Evolutionary conservation across 2,113 vertebrate species (phyloP), one percentile per base, ranked within the genome.

Genomic region (Gymnorhina tibicen): DNA sequence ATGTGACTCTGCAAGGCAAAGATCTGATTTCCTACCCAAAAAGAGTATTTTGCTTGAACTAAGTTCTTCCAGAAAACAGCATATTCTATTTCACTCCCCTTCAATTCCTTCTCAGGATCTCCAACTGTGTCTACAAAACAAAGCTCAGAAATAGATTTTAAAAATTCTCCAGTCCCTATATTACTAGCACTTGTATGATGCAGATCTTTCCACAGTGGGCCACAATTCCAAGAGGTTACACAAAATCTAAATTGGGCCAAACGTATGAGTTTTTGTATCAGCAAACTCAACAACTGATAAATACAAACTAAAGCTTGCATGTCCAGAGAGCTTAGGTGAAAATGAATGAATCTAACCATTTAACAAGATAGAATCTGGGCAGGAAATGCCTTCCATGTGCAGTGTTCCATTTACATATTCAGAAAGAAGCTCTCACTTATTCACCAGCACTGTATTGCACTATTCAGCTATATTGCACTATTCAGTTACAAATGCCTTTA

Each of bases 1-100:
- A 99, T 99, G 97, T 99, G 99, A 97, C 98, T 99, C 99, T 99
- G 93, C 47, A 96, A 93, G 85, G 41, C 74, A 97, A 97, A 96
- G 46, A 94, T 77, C 27, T 80, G 47, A 94, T 83, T 95, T 93
- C 17, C 55, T 63, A 93, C 30, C 70, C 8, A 2, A 46, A 83
- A 69, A 47, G 13, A 89, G 3, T 52, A 85, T 60, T 86, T 69
- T 13, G 53, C 18, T 89, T 66, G 49, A 79, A 66, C 8, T n/a
- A 80, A 53, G 33, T 70, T 92, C 39, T 62, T 68, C 50, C 18
- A 85, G 66, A 47, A 53, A 63, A 4, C 41, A 76, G 30, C 2
- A 1, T 33, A 41, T 69, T 77, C 37, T 74, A 7, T 52, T 91
- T 47, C 20, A 42, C 47, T 68, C n/a, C 13, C 14, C 12, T 88